A percentile compares a stretch with the other conserved stretches of the same genome.
Evolutionary conservation across 2,888 invertebrate species (phyloP).

Genomic region (Phytoseiulus persimilis): DNA sequence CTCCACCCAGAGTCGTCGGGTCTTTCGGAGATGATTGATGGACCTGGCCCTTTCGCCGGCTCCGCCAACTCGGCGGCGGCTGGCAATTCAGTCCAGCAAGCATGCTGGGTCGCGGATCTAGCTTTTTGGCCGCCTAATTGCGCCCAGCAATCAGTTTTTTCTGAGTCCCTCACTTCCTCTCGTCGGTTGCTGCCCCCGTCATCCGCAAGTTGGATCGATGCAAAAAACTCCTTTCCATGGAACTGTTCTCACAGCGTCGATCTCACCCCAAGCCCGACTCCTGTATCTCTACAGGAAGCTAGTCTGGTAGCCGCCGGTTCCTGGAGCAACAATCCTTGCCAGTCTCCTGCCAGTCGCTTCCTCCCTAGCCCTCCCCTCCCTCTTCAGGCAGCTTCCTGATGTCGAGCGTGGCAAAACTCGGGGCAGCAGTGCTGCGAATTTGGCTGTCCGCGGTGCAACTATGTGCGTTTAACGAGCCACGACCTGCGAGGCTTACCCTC

Average conservation of each 20-base stretch:
- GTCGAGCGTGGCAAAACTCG: background rate
- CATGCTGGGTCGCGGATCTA: background rate
- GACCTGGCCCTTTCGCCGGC: background rate
- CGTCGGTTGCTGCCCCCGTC: background rate
- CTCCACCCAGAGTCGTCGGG: background rate
- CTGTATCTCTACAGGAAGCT: background rate
- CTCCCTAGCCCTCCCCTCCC: background rate
- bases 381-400: background rate
- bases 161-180: background rate
- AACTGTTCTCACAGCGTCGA: background rate
- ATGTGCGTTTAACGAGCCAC: background rate
- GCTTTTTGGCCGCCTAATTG: background rate
- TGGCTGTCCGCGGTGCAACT: background rate
- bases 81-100: background rate
- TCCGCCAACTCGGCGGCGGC: background rate
- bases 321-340: background rate
- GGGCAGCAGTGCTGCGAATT: background rate
- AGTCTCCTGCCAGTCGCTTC: background rate
- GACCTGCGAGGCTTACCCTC: background rate
- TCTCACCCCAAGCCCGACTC: background rate
- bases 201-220: background rate
- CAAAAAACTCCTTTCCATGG: background rate
- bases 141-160: background rate
- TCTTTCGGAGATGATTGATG: background rate
- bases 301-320: background rate